A percentile compares a stretch with the other conserved stretches of the same genome.
phyloP scores from a whole-genome alignment of 1,140 invertebrate species.

The Anoplophora glabripennis region DNA sequence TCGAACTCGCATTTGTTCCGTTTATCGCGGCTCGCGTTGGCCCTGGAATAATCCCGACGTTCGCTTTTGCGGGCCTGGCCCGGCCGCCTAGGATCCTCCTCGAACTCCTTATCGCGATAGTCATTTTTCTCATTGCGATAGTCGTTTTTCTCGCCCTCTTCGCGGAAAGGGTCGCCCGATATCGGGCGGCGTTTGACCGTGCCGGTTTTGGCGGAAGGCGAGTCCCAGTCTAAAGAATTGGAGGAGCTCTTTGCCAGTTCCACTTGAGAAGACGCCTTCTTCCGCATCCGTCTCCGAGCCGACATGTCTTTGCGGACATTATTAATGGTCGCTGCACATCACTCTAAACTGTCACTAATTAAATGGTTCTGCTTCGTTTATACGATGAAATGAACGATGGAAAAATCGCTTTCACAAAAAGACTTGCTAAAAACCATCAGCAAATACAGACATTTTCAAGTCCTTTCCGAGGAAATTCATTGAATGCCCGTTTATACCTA shows the following conservation, averaged over 20 bases:
- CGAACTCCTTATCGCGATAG: background rate
- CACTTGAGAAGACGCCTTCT: constrained; percentile 25
- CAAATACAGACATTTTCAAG: too few species aligned
- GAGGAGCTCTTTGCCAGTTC: constrained; percentile 29
- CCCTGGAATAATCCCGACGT: background rate
- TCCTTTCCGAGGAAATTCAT: too few species aligned
- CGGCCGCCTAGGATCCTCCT: background rate
- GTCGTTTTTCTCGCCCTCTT: background rate
- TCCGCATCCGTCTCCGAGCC: constrained; percentile 22
- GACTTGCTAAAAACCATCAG: constrained; percentile 4
- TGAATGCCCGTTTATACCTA: too few species aligned
- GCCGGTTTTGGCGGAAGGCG: constrained; percentile 63
- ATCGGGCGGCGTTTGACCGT: constrained; percentile 61
- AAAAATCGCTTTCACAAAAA: background rate
- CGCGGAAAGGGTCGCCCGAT: constrained; percentile 39
- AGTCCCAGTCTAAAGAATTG: constrained; percentile 62
- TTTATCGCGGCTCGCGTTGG: background rate
- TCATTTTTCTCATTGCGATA: background rate
- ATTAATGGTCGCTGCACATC: constrained; percentile 9
- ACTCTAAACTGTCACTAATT: background rate
- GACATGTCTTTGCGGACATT: constrained; percentile 15
- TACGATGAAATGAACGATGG: background rate
- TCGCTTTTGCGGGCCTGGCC: too few species aligned
- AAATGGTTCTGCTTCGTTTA: background rate
- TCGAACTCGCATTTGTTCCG: background rate